Percentiles rank a stretch among this genome's conserved stretches.
These are phyloP conservation scores for Spilarctia lutea DNA, from an alignment of 2,888 invertebrate species.

Conservation along the genomic window DNA sequence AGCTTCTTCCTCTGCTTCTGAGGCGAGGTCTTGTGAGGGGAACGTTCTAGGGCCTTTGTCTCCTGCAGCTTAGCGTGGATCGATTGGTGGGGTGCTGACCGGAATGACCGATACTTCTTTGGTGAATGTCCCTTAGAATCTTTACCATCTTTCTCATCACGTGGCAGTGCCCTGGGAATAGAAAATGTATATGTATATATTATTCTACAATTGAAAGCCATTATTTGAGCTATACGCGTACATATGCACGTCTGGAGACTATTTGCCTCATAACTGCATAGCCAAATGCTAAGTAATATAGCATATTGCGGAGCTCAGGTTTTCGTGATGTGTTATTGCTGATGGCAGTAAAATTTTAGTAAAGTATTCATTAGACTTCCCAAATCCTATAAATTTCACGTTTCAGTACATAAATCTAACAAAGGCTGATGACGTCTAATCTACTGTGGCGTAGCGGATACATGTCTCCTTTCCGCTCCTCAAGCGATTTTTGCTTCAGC, in stretches of 20 bases:
- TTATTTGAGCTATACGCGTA: background rate
- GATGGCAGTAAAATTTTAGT: background rate
- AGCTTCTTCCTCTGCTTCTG: slow-evolving; percentile 86
- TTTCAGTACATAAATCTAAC: slow-evolving; percentile 17
- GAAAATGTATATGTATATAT: slow-evolving; percentile 1
- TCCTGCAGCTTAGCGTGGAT: slow-evolving; percentile 87
- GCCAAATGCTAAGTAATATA: slow-evolving; percentile 18
- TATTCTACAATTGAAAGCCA: background rate
- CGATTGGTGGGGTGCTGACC: slow-evolving; percentile 86
- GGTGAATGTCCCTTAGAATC: slow-evolving; percentile 92
- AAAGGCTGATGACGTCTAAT: slow-evolving; percentile 66
- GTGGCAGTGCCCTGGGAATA: slow-evolving; percentile 89
- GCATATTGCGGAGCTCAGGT: slow-evolving; percentile 8
- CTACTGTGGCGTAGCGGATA: slow-evolving; percentile 62
- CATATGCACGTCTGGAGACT: background rate
- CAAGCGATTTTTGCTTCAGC: slow-evolving; percentile 80
- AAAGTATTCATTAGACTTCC: slow-evolving; percentile 3
- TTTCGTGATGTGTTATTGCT: background rate
- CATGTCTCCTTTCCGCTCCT: slow-evolving; percentile 66
- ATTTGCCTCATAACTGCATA: slow-evolving; percentile 6
- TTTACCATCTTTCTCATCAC: slow-evolving; percentile 95
- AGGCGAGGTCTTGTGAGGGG: slow-evolving; percentile 87
- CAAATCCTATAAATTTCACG: background rate
- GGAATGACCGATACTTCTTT: slow-evolving; percentile 88
- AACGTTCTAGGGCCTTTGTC: slow-evolving; percentile 88